Base-by-base conservation (phyloP, 2,888 invertebrate species). In the Fragum whitleyi region DNA sequence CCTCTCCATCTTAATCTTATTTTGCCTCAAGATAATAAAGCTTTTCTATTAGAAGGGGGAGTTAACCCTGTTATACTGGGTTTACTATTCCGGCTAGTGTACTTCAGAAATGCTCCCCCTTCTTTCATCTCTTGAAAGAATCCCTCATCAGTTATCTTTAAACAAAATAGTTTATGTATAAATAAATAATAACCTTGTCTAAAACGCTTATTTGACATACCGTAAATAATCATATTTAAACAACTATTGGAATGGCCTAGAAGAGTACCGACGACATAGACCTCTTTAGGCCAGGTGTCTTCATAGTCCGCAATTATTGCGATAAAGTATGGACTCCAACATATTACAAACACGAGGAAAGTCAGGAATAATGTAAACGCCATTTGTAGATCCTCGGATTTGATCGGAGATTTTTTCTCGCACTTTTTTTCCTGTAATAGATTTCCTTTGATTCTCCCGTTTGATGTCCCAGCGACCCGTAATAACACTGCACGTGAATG, bases 171-270 rank as follows among this genome's bases (percentile, higher is more conserved):
- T 77, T 71, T 79, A 39, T 74, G 81, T 16, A 84, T 14, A 36
- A 84, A 84, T 3, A 84, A 68, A 14, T 73, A 67, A 51, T 90
- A 90, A 3, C 90, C 90, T 32, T 86, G 84, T 16, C 90, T 70
- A 62, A 90, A 90, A 39, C 81, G 68, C 29, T 74, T 72, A 70
- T 90, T 89, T 21, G 81, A 85, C 65, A 85, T 79, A 1, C 86
- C 89, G 74, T 90, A 90, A 7, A 90, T 81, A 21, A 90, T 80
- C 51, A 87, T 83, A 67, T 90, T 90, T 19, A 90, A 26, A 29
- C 82, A 87, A 71, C 90, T 90, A 73, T 90, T 90, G 28, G 81
- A 86, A 72, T 90, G 90, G 3, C 88, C 89, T 39, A 90, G 47
- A 53, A 88, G 72, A 1, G 89, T 86, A 9, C 84, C 87, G 3